Conservation (phyloP, 2,888 invertebrate species). For the Tetramorium bicarinatum region DNA sequence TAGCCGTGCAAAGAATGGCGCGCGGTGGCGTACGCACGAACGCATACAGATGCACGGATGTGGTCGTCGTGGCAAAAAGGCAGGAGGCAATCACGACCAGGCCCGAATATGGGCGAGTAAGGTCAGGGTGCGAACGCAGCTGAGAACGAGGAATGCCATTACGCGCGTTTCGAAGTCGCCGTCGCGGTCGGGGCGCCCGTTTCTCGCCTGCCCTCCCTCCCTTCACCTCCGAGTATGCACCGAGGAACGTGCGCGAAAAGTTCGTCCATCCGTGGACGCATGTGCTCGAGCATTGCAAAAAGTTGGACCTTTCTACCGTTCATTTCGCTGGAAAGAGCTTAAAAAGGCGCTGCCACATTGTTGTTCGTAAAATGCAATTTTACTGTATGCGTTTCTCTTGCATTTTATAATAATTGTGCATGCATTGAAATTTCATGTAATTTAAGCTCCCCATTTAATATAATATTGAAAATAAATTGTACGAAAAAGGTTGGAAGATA, state of each 20-base stretch:
- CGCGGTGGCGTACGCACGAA: slow-evolving; percentile 38
- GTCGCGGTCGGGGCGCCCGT: slow-evolving; percentile 43
- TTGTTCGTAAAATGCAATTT: background rate
- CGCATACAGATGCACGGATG: slow-evolving; percentile 69
- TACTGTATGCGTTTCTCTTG: background rate
- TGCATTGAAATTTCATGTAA: slow-evolving; percentile 3
- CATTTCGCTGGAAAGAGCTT: background rate
- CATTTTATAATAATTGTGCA: background rate
- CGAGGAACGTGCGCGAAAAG: slow-evolving; percentile 46
- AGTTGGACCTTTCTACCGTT: background rate
- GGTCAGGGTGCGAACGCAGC: slow-evolving; percentile 83
- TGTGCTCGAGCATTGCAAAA: slow-evolving; percentile 35
- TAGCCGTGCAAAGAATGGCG: slow-evolving; percentile 63
- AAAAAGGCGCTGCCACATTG: slow-evolving; percentile 1
- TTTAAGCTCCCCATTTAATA: background rate
- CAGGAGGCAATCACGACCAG: slow-evolving; percentile 82
- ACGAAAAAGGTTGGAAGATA: background rate
- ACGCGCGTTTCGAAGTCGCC: slow-evolving; percentile 76
- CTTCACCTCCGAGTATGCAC: background rate
- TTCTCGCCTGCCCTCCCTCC: slow-evolving; percentile 33
- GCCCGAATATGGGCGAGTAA: slow-evolving; percentile 83
- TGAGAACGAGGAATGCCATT: slow-evolving; percentile 83
- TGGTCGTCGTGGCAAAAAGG: slow-evolving; percentile 77
- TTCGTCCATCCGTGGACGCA: slow-evolving; percentile 42
- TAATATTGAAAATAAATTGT: slow-evolving; percentile 17